Base-by-base conservation (phyloP, 2,888 invertebrate genomes). In the Acleris cristana region DNA sequence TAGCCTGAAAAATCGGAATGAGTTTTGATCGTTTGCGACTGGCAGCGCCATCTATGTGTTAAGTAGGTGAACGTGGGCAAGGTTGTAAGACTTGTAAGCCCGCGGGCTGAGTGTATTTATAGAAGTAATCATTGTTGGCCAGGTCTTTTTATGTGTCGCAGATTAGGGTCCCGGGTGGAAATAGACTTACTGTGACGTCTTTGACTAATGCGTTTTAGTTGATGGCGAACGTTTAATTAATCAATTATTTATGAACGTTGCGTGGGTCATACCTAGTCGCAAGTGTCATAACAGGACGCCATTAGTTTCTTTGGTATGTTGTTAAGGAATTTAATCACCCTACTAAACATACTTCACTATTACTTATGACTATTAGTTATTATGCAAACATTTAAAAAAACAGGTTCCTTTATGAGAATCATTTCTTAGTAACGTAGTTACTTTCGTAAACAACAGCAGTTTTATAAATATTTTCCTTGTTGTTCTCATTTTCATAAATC, bases 41-140 rank as follows among this genome's bases (percentile, higher is more conserved):
- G 2, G 63, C 79, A 76, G 65, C 84, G 87, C 89, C 90, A 90
- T 89, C 90, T 90, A 75, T 74, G 71, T 74, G 57, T 67, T 87
- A 90, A 90, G 88, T 90, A 90, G 89, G 86, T 68, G 75, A 76
- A 78, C 74, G 16, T 44, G 61, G 55, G 64, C 78, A 75, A 77
- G 77, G 79, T 79, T 78, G 76, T 73, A 74, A 72, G 69, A 71
- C 70, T 79, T 78, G 76, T 73, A 74, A 72, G 69, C 72, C 70
- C 68, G 66, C 69, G 69, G 69, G 55, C 49, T 62, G 69, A 23
- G 70, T 72, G 65, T 76, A 76, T 76, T 76, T 75, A 68, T 76
- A 77, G 74, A 73, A 70, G 70, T 67, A 70, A 64, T 70, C 70
- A 73, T 67, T 72, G 71, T 71, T 48, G 71, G 58, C 73, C 72